Percentiles rank a stretch among this genome's conserved stretches.
Conservation (phyloP, 2,113 vertebrate genomes). For the Origma solitaria region DNA sequence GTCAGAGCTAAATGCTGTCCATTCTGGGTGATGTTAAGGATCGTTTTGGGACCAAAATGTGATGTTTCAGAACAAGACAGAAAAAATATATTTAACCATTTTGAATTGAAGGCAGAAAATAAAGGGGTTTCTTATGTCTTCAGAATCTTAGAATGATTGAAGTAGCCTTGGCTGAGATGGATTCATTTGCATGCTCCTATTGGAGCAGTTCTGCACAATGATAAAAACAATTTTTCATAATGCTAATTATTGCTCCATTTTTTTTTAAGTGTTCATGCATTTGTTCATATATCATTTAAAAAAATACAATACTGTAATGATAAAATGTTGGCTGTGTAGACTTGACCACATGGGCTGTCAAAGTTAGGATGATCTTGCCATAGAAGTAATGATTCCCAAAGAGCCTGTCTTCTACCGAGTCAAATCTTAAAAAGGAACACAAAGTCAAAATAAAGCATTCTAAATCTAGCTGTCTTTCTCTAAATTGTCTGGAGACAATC, state of each 20-base stretch:
- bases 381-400: neutral
- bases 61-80: neutral
- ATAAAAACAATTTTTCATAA: neutral
- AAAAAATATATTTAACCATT: neutral
- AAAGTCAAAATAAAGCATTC: neutral
- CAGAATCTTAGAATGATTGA: neutral
- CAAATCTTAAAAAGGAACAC: neutral
- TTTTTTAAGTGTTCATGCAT: neutral
- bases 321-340: neutral
- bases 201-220: neutral
- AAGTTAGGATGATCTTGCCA: neutral
- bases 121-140: neutral
- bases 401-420: neutral
- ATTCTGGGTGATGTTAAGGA: neutral
- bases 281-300: neutral
- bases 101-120: neutral
- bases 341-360: neutral
- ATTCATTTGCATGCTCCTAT: neutral
- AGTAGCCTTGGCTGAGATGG: neutral
- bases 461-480: neutral
- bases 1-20: neutral
- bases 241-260: neutral
- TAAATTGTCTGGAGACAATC: constrained; percentile 6
- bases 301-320: neutral
- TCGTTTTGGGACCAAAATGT: neutral